Evolutionary conservation across 2,888 invertebrate species (phyloP), one percentile per base, ranked within the genome.

Genomic region (Lasioglossum villosulum): DNA sequence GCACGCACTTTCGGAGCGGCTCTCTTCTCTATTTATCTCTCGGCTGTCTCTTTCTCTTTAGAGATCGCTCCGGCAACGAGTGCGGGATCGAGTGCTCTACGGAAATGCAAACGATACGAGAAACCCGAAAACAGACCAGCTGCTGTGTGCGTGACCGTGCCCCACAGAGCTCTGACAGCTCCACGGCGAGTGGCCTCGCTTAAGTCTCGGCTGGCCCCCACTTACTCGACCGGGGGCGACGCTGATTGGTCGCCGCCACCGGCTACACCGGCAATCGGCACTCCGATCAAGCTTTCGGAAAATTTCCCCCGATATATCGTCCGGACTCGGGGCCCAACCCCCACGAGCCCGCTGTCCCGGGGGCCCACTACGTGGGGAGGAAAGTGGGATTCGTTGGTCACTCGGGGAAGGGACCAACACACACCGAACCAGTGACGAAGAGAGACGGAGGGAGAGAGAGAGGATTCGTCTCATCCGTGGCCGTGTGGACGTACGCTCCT

Each of bases 131-230:
- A 83, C 73, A 87, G 83, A 86, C 74, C 88, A 72, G 84, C 92
- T 94, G 92, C 92, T 94, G 93, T 91, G 92, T 93, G 95, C 95
- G 94, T 95, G 94, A 95, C 94, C 95, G 95, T 95, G 95, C 94
- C 95, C 95, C 95, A 95, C 94, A 95, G 95, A 95, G 95, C 95
- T 95, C 95, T 95, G 95, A 95, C 95, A 95, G 95, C 94, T 95
- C 93, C 92, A 93, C 94, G 93, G 95, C 95, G 95, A 95, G 95
- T 94, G 94, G 95, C 94, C 94, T 95, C 95, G 94, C 95, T 95
- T 95, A 95, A 95, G 95, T 95, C 95, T 94, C 90, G 91, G 90
- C 92, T 92, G 92, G 91, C 93, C 94, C 95, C 94, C 95, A 94
- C 95, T 92, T 90, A 89, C 84, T 45, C 87, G 86, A 88, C 86